Evolutionary conservation across 1,140 invertebrate species (phyloP).

Genomic region (Ceratosolen solmsi): DNA sequence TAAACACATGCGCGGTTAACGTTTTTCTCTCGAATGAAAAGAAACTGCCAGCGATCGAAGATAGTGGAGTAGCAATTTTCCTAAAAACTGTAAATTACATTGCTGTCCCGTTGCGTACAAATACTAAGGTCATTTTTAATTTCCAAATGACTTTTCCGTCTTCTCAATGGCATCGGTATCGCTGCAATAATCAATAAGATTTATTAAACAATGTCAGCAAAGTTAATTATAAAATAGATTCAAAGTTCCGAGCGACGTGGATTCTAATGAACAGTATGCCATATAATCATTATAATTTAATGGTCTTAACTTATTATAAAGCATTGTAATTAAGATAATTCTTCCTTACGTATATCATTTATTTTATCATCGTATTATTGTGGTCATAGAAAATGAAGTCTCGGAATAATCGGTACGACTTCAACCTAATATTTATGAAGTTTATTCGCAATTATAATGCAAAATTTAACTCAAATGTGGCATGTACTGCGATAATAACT

Average conservation of each 20-base stretch:
- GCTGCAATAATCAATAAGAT: not conserved
- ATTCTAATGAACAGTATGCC: too few species aligned
- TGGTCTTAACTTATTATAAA: not conserved
- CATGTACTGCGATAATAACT: not conserved
- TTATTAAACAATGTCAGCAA: not conserved
- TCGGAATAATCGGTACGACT: not conserved
- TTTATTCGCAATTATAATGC: not conserved
- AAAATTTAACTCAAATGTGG: not conserved
- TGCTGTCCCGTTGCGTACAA: not conserved
- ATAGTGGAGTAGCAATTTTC: conserved; percentile 13
- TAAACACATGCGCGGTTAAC: not conserved
- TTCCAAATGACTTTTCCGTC: not conserved
- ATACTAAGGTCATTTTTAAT: conserved; percentile 15
- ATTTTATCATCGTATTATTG: not conserved
- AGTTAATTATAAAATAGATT: not conserved
- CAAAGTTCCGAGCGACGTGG: not conserved
- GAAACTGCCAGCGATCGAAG: not conserved
- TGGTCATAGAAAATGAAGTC: not conserved
- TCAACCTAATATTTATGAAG: not conserved
- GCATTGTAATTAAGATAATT: too few species aligned
- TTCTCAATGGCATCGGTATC: not conserved
- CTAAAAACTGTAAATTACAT: not conserved
- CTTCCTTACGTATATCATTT: too few species aligned
- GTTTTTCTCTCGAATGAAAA: not conserved
- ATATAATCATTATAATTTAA: not conserved